Base-by-base conservation (phyloP, 2,113 vertebrate genomes). In the Mus spicilegus region DNA sequence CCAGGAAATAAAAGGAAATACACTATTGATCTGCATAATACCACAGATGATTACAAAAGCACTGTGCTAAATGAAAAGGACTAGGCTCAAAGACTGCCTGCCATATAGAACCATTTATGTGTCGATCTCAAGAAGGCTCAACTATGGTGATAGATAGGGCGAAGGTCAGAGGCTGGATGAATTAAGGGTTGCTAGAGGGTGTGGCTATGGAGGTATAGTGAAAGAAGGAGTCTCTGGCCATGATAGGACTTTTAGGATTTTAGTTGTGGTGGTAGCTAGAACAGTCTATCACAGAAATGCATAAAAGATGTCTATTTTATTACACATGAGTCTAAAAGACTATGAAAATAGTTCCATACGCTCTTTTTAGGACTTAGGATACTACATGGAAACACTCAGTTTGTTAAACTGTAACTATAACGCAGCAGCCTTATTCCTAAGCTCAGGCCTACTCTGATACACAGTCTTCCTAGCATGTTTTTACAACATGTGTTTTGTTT, bases 401-500 rank as follows among this genome's bases (percentile, higher is more conserved):
- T 90, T 93, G n/a, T 92, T 22, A 72, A 70, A 33, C 75, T 28
- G 65, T 70, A 87, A 89, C 63, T 82, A 90, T 46, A 86, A 85
- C 8, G 56, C 89, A 51, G 17, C 2, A 33, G 24, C 3, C 5
- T 87, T 69, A 46, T 73, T 78, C 63, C 14, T 90, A 92, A 39
- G 51, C 20, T 54, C 72, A 86, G 10, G 75, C 86, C 39, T 87
- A 70, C 0, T 56, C 85, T 56, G 49, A 69, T 46, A 22, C 36
- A 67, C 54, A 63, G 36, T 9, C 2, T 94, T 84, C 78, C 70
- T 73, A 77, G 61, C 9, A 89, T 56, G 72, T 94, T 72, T 70
- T 86, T 58, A 94, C 46, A 92, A 72, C 10, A 56, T 36, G 30
- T 87, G 56, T 56, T 87, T 82, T 89, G 42, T 95, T 96, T 94